Evolutionary conservation across 2,888 invertebrate genomes (phyloP), one percentile per base, ranked within the genome.

Genomic region (Apotomis turbidana): DNA sequence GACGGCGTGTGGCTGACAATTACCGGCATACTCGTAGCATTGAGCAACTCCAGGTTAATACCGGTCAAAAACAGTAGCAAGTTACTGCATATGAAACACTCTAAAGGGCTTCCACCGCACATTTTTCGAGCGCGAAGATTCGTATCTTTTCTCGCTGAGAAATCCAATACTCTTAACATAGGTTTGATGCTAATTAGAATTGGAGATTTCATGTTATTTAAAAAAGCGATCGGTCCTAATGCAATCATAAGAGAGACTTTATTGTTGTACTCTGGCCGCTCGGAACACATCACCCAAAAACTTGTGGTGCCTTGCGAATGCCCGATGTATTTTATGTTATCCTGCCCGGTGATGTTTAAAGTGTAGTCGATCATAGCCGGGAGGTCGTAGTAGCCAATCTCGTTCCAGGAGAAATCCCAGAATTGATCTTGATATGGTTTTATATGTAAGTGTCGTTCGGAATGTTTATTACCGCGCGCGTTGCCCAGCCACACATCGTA

Each of bases 401-500:
- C 96, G 84, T 98, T 96, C 95, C 96, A 98, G 68, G 96, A 96
- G 78, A 95, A 96, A 68, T 95, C 88, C 96, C 96, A 96, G 80
- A 94, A 96, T 12, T 85, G 80, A 0, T 85, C 78, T 6, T 94
- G 87, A 0, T 80, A 80, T 0, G 93, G 85, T 3, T 86, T 76
- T 81, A 90, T 75, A 0, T 83, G 80, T 0, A 81, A 77, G 81
- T 97, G 96, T 8, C 84, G 87, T 12, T 93, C 88, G 0, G 95
- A 94, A 83, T 95, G 95, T 13, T 93, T 94, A 81, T 95, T 97
- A 4, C 97, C 97, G 0, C 97, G 94, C 5, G 95, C 94, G 84
- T 97, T 97, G 0, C 96, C 96, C 85, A 97, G 85, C 97, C 97
- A 98, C 0, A 96, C 95, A 77, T 96, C 96, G 79, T 95, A 96